Evolutionary conservation across 2,113 vertebrate genomes (phyloP).

Genomic region (Nyctibius bracteatus): DNA sequence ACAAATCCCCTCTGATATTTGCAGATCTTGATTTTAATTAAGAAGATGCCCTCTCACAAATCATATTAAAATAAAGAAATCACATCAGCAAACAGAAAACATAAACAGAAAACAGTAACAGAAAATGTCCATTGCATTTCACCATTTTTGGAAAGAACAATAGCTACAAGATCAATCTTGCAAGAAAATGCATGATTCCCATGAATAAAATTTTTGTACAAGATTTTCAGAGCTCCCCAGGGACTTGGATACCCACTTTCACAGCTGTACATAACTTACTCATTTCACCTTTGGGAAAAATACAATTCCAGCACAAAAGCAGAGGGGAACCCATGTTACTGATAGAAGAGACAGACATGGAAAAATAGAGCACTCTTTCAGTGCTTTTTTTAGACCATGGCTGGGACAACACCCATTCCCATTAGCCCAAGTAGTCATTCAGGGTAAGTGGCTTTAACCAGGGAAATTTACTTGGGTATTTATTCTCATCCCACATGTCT

Average conservation of each 20-base stretch:
- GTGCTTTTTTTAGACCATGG: not conserved
- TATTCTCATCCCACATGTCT: not conserved
- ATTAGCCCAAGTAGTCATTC: not conserved
- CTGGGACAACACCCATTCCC: not conserved
- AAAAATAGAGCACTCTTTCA: not conserved
- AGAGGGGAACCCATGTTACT: not conserved
- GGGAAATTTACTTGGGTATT: not conserved
- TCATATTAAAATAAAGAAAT: not conserved
- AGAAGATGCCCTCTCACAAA: not conserved
- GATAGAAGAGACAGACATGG: not conserved
- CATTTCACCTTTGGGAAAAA: not conserved
- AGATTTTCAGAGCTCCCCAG: not conserved
- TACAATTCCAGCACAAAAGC: not conserved
- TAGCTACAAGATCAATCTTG: not conserved
- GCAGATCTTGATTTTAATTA: not conserved
- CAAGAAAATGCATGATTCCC: accelerated
- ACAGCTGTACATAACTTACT: accelerated
- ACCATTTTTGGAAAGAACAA: not conserved
- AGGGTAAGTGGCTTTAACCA: not conserved
- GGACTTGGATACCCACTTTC: not conserved
- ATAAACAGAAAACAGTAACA: too few relatives aligned
- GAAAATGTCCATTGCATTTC: accelerated
- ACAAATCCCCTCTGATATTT: not conserved
- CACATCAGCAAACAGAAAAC: not conserved
- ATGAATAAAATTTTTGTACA: accelerated